Conservation (phyloP, 2,888 invertebrate genomes). For the Ichneumoninae sp. region DNA sequence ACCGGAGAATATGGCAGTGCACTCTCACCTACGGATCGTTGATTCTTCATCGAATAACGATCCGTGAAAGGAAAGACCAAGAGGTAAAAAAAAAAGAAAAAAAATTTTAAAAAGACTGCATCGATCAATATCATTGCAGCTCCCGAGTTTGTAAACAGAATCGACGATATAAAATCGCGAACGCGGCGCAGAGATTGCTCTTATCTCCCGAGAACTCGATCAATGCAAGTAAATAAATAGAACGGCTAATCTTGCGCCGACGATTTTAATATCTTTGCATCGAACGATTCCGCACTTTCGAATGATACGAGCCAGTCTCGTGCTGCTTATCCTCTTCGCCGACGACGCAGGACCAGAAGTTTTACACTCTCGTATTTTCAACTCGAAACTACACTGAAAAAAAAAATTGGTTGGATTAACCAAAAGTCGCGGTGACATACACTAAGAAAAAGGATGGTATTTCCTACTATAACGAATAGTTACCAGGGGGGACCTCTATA, state of each 20-base stretch:
- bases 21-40: constrained; percentile 3
- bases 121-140: neutral
- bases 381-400: neutral
- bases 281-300: no score
- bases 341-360: neutral
- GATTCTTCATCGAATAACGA: constrained; percentile 14
- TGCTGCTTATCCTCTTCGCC: no score
- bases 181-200: neutral
- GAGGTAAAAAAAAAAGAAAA: neutral
- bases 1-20: neutral
- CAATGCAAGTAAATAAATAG: neutral
- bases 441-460: no score
- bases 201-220: constrained; percentile 5
- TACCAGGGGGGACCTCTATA: no score
- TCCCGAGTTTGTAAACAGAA: neutral
- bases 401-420: no score
- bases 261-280: no score
- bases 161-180: neutral
- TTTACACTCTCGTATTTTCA: neutral
- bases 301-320: no score
- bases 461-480: no score
- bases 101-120: neutral
- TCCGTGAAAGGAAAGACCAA: neutral
- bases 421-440: no score
- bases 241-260: no score